Evolutionary conservation across 2,113 vertebrate species (phyloP).

Genomic region (Dolichallabes microphthalmus): DNA sequence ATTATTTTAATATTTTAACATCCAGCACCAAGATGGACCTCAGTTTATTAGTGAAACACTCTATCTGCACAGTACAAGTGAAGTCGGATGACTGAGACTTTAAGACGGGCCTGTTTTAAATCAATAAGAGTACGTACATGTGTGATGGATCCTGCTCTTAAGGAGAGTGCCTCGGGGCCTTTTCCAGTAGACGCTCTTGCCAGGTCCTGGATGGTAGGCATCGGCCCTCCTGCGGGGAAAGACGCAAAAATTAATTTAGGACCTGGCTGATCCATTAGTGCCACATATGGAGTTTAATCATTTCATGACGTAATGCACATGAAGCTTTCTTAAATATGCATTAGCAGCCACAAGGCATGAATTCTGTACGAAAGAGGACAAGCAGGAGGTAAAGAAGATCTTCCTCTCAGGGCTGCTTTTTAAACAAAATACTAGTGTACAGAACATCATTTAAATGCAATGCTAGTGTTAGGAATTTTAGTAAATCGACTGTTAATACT

Average conservation of each 20-base stretch:
- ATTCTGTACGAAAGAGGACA: neutral
- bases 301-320: neutral
- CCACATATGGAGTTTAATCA: neutral
- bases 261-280: neutral
- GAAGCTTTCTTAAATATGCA: neutral
- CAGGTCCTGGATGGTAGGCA: constrained; percentile 82
- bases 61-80: neutral
- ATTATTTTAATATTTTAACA: neutral
- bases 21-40: neutral
- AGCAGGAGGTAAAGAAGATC: neutral
- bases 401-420: neutral
- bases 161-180: constrained; percentile 78
- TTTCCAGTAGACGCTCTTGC: constrained; percentile 84
- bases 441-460: neutral
- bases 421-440: neutral
- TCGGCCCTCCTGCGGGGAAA: constrained; percentile 71
- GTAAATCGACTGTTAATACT: neutral
- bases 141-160: constrained; percentile 90
- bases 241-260: neutral
- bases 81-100: neutral
- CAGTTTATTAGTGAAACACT: neutral
- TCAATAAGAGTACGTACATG: constrained; percentile 74
- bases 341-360: neutral
- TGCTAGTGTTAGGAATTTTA: too few species aligned
- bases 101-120: neutral